A percentile compares a stretch with the other conserved stretches of the same genome.
Conservation (phyloP, 2,797 vertebrate species). For the Rachycentron canadum region DNA sequence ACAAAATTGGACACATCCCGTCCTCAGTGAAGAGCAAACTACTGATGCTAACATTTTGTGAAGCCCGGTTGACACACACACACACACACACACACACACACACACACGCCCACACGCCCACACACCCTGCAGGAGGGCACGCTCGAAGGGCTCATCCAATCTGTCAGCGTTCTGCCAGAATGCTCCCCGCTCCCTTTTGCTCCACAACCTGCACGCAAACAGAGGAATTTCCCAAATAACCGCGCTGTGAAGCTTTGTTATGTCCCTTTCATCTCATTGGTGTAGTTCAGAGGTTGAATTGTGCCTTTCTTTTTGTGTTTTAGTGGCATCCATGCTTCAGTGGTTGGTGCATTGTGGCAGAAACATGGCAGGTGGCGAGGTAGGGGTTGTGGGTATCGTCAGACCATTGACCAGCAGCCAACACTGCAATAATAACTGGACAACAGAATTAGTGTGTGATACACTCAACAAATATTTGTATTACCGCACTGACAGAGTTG, state of each 20-base stretch:
- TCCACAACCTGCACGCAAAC: constrained; percentile 50
- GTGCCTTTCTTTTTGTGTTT: not conserved
- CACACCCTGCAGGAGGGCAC: constrained; percentile 31
- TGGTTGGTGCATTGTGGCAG: not conserved
- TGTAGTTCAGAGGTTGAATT: constrained; percentile 12
- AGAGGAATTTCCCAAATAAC: constrained; percentile 45
- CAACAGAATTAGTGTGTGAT: not conserved
- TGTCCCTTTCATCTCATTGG: not conserved
- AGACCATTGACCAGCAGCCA: not conserved
- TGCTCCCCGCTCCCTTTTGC: constrained; percentile 20
- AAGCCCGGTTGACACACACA: constrained; percentile 55
- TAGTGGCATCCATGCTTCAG: not conserved
- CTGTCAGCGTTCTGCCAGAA: constrained; percentile 56
- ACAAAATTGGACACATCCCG: constrained; percentile 44
- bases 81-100: not conserved
- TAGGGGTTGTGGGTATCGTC: not conserved
- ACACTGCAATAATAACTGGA: not conserved
- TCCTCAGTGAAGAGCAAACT: constrained; percentile 51
- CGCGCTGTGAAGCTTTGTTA: not conserved
- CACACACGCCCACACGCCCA: constrained; percentile 16
- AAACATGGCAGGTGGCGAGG: not conserved
- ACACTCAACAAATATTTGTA: not conserved
- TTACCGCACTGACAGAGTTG: too few relatives aligned
- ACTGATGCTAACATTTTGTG: constrained; percentile 73
- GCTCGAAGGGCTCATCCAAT: constrained; percentile 61